Conservation (phyloP, 53 echinoderm and acorn worm species). For the Henricia sp. region DNA sequence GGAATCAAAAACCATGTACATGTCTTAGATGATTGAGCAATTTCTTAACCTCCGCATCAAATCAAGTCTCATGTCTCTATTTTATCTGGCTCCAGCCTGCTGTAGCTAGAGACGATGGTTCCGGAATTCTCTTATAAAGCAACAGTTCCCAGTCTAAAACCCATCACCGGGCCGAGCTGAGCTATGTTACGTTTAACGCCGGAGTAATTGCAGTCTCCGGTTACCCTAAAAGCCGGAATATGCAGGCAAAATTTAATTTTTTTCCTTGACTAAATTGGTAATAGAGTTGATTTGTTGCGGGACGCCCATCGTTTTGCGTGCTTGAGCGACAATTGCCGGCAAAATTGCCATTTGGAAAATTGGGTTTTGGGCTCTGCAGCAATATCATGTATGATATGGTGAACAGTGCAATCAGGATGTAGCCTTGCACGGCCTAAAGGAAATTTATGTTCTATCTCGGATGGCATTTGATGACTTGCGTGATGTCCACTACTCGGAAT, state of each 20-base stretch:
- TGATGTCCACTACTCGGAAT: too few species aligned
- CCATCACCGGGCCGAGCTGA: neutral
- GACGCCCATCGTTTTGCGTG: constrained; percentile 47
- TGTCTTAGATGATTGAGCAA: neutral
- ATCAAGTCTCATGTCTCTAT: constrained; percentile 7
- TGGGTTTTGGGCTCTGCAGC: constrained; percentile 31
- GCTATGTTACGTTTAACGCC: constrained; percentile 36
- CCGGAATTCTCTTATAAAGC: neutral
- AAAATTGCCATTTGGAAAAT: constrained; percentile 60
- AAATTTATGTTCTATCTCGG: constrained; percentile 4
- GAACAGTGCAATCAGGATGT: constrained; percentile 13
- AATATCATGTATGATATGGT: constrained; percentile 10
- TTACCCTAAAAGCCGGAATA: constrained; percentile 56
- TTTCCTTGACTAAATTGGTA: constrained; percentile 65
- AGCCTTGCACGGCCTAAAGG: neutral
- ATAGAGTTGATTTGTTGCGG: constrained; percentile 55
- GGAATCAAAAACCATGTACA: too few species aligned
- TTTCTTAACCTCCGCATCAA: neutral
- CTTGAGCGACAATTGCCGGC: constrained; percentile 56
- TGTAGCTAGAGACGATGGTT: neutral
- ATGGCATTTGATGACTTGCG: too few species aligned
- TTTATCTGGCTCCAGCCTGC: neutral
- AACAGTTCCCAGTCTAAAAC: neutral
- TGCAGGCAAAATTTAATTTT: constrained; percentile 70
- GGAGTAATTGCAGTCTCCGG: constrained; percentile 58